Percentiles rank a stretch among this genome's conserved stretches.
Conservation (phyloP, 2,797 vertebrate species). For the Serranus cabrilla region DNA sequence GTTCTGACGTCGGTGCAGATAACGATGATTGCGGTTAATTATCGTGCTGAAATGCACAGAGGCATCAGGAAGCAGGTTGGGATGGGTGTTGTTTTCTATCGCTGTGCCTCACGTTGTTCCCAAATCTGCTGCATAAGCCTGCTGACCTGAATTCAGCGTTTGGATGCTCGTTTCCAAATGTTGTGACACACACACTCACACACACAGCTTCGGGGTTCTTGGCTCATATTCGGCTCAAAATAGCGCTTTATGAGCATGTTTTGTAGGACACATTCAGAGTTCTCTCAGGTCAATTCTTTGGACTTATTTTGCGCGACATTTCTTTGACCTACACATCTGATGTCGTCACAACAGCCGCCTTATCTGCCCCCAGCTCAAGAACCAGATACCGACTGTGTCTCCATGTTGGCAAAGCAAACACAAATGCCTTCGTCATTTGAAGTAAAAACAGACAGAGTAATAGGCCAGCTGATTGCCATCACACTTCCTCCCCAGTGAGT, state of each 20-base stretch:
- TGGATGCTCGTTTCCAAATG: background rate
- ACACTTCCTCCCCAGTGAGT: conserved; percentile 54
- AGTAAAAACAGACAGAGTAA: conserved; percentile 67
- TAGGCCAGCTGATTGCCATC: conserved; percentile 58
- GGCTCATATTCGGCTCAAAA: background rate
- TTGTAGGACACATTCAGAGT: background rate
- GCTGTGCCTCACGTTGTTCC: background rate
- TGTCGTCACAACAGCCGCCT: conserved; percentile 16
- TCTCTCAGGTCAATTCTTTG: background rate
- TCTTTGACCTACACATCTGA: conserved; percentile 37
- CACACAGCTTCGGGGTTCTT: background rate
- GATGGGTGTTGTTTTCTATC: conserved; percentile 22
- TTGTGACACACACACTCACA: background rate
- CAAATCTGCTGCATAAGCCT: conserved; percentile 16
- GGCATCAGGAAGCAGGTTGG: conserved; percentile 38
- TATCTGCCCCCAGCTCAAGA: conserved; percentile 34
- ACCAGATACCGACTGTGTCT: conserved; percentile 34
- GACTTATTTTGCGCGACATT: conserved; percentile 20
- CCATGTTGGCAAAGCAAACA: conserved; percentile 79
- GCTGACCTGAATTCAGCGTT: conserved; percentile 43
- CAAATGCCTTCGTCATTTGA: conserved; percentile 42
- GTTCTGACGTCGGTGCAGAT: conserved; percentile 51
- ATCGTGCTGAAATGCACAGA: conserved; percentile 13
- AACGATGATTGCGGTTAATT: conserved; percentile 58
- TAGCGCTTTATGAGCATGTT: background rate